Base-by-base conservation (phyloP, 2,888 invertebrate genomes). In the Chalcosyrphus nemorum region DNA sequence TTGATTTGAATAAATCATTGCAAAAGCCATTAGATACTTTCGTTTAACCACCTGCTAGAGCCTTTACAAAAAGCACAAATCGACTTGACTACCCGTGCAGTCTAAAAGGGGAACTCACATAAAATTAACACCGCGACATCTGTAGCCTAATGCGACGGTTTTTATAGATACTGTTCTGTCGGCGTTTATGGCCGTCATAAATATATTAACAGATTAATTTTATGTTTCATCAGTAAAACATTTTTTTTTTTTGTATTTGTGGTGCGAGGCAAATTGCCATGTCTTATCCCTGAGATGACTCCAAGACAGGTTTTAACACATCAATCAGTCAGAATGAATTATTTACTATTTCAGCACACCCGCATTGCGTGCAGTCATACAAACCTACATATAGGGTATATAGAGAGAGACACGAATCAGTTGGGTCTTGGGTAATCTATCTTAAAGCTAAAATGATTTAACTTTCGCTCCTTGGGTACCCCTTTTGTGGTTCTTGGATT, bases 201-300 rank as follows among this genome's bases (percentile, higher is more conserved):
- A 65, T 17, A 50, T 24, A 19, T 38, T 21, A 50, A 50, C 65
- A 35, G 24, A 65, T 65, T 50, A 32, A 32, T 32, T 32, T 65
- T 65, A 65, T 50, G 50, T 50, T 65, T 50, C 65, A 63, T 50
- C 65, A 15, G 21, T 63, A 32, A 35, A 65, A 50, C 27, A 50
- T 17, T n/a, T 45, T n/a, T n/a, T n/a, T n/a, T n/a, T n/a, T n/a
- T n/a, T n/a, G n/a, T n/a, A n/a, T n/a, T 15, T 7, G 2, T 19
- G 32, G 47, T 21, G 17, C 29, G 29, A 17, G 29, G 43, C 61
- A 45, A 61, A 29, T 29, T 45, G 61, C 17, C 19, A 61, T 41
- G 11, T 41, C 24, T 24, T n/a, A n/a, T 6, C 15, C 7, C 15
- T 13, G 17, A 35, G 27, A 15, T 21, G 59, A 27, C 27, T 15